Percentiles rank a stretch among this genome's conserved stretches.
phyloP scores from a whole-genome alignment of 2,888 invertebrate genomes.

The Proisotoma minuta region DNA sequence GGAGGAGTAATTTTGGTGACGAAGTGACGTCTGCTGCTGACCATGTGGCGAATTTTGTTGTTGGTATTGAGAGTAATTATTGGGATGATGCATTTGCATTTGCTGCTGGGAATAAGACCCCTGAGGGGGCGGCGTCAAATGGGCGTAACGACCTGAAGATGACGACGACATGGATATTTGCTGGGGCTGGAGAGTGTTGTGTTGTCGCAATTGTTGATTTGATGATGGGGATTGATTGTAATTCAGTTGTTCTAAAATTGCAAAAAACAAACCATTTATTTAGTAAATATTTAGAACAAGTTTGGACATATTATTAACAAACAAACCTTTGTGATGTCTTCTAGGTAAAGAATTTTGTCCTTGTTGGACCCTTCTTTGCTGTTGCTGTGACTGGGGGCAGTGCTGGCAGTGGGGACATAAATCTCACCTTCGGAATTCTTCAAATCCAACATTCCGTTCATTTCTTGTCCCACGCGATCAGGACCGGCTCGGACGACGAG shows the following conservation, averaged over 20 bases:
- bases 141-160: conserved; percentile 3
- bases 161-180: conserved; percentile 1
- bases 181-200: conserved; percentile 10
- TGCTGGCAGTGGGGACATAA: conserved; percentile 64
- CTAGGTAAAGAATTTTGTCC: conserved; percentile 46
- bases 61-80: no score
- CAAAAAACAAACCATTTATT: background rate
- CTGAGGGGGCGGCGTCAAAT: background rate
- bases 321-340: conserved; percentile 41
- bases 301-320: background rate
- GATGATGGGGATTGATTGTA: conserved; percentile 4
- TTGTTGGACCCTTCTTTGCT: conserved; percentile 10
- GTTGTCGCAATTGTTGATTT: background rate
- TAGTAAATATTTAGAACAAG: background rate
- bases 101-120: background rate
- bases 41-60: background rate
- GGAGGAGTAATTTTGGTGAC: conserved; percentile 6
- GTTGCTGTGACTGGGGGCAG: conserved; percentile 23
- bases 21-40: background rate
- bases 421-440: conserved; percentile 80
- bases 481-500: conserved; percentile 83
- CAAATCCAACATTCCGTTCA: conserved; percentile 60
- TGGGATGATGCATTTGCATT: background rate
- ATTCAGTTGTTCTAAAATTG: conserved; percentile 2
- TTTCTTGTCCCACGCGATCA: conserved; percentile 50